phyloP scores from a whole-genome alignment of 2,113 vertebrate species.

The Pteruthius melanotis region DNA sequence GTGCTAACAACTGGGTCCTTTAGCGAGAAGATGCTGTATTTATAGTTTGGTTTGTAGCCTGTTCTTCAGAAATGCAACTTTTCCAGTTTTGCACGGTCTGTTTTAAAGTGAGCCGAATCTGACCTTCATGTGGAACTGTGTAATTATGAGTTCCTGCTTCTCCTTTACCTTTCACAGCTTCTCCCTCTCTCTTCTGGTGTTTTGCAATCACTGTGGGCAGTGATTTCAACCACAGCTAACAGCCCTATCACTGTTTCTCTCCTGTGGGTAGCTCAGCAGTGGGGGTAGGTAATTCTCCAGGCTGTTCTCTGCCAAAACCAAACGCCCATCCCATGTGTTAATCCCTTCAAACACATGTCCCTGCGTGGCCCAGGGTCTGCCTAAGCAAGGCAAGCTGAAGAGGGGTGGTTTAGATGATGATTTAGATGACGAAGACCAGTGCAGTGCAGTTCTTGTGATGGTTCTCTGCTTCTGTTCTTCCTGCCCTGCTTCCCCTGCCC shows the following conservation, averaged over 20 bases:
- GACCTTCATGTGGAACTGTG: background rate
- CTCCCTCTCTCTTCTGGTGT: background rate
- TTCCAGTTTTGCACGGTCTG: background rate
- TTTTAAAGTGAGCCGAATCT: background rate
- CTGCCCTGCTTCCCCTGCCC: background rate
- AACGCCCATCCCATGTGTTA: background rate
- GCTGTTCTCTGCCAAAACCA: background rate
- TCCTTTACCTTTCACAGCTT: background rate
- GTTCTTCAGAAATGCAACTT: background rate
- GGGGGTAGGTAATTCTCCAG: background rate
- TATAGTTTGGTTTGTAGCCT: background rate
- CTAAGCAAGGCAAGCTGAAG: background rate
- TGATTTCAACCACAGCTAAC: background rate
- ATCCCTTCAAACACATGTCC: background rate
- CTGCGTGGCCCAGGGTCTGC: background rate
- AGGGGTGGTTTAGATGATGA: background rate
- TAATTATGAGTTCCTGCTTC: background rate
- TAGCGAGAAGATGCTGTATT: background rate
- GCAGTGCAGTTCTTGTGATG: background rate
- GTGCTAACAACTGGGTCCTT: background rate
- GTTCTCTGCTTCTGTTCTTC: background rate
- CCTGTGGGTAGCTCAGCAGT: background rate
- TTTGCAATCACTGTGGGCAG: background rate
- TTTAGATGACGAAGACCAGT: accelerated
- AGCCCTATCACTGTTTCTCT: background rate